phyloP scores from a whole-genome alignment of 1,140 invertebrate genomes.

The Euwallacea fornicatus region DNA sequence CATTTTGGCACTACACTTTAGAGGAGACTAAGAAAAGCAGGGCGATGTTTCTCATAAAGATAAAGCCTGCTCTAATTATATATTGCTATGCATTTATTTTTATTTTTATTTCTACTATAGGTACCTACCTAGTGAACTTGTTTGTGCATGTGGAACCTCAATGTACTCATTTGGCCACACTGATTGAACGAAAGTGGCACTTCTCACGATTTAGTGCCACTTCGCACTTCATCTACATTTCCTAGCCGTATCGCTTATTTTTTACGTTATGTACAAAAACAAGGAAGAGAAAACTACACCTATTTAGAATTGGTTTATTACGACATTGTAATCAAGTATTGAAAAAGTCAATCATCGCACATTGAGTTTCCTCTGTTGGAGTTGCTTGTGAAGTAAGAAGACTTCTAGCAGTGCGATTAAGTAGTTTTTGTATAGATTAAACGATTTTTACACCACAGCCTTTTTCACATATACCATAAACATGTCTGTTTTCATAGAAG shows the following conservation, averaged over 20 bases:
- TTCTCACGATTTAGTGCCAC: too few relatives aligned
- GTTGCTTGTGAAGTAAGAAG: neutral
- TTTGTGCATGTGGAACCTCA: too few relatives aligned
- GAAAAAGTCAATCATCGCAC: neutral
- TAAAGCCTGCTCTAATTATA: neutral
- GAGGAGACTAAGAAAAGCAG: neutral
- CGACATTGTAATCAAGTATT: neutral
- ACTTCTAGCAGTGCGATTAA: too few relatives aligned
- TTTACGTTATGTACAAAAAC: too few relatives aligned
- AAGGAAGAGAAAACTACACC: neutral
- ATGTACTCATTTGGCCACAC: too few relatives aligned
- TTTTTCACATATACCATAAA: constrained; percentile 28
- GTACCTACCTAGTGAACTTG: too few relatives aligned
- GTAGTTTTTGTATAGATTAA: neutral
- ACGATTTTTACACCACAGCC: constrained; percentile 19
- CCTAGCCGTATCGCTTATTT: too few relatives aligned
- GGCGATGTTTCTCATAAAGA: neutral
- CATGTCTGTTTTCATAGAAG: neutral
- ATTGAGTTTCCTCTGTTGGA: neutral
- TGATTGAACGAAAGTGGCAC: too few relatives aligned
- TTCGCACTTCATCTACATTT: too few relatives aligned
- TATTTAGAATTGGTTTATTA: neutral
- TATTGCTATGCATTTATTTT: neutral
- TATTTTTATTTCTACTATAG: too few relatives aligned
- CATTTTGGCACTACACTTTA: neutral